phyloP scores from a whole-genome alignment of 2,113 vertebrate species.

The Hylia prasina region DNA sequence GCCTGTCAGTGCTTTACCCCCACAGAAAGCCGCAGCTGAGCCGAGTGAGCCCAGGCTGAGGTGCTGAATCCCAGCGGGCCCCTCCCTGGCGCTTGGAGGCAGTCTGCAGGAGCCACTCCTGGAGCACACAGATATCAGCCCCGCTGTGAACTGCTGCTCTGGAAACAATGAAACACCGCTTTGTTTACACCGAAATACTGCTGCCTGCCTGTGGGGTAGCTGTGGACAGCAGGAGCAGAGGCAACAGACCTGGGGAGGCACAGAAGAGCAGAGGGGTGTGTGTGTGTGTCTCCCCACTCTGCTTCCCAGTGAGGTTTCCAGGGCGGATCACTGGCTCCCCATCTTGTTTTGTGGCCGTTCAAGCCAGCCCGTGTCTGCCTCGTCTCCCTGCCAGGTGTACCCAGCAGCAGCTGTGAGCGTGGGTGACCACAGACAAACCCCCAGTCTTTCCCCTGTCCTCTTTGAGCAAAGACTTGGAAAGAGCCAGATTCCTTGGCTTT shows the following conservation, averaged over 20 bases:
- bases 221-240: not conserved
- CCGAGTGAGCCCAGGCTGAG: accelerated
- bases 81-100: not conserved
- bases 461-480: not conserved
- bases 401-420: not conserved
- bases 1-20: not conserved
- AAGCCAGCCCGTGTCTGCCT: not conserved
- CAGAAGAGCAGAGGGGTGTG: not conserved
- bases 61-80: not conserved
- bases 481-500: not conserved
- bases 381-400: not conserved
- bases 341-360: not conserved
- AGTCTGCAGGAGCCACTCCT: not conserved
- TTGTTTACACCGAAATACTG: not conserved
- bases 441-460: not conserved
- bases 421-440: not conserved
- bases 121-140: not conserved
- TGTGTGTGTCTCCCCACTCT: not conserved
- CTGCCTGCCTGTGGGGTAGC: not conserved
- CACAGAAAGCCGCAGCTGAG: not conserved
- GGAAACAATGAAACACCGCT: not conserved
- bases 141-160: not conserved
- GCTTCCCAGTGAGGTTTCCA: not conserved
- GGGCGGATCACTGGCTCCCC: not conserved
- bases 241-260: not conserved